phyloP scores from a whole-genome alignment of 2,797 vertebrate species.

The Pangasius sanitwongsei region DNA sequence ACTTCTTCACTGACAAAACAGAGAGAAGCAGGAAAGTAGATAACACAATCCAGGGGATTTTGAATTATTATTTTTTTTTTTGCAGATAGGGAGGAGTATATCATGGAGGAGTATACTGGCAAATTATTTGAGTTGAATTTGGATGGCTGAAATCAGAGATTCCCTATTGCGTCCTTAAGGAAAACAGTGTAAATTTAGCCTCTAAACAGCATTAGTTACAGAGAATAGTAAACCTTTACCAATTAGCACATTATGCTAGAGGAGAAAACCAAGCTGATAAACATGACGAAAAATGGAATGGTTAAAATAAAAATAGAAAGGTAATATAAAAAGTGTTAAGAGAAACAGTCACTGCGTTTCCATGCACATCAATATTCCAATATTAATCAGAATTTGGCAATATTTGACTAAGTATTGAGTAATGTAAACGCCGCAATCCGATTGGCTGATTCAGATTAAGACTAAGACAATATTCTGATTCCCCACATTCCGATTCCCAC shows the following conservation, averaged over 20 bases:
- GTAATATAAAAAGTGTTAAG: background rate
- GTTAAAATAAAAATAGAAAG: background rate
- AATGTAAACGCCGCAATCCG: no score
- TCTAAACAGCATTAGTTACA: background rate
- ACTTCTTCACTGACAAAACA: background rate
- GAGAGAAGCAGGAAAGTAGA: background rate
- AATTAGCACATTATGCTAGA: background rate
- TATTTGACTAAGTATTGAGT: no score
- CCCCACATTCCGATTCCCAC: no score
- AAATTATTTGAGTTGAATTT: background rate
- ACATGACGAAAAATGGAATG: background rate
- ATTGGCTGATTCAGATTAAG: no score
- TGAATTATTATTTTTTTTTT: background rate
- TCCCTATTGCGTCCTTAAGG: background rate
- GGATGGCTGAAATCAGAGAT: background rate
- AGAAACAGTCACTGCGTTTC: background rate
- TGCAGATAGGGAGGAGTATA: background rate
- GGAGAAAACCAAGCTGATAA: background rate
- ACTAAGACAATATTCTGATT: no score
- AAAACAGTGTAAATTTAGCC: background rate
- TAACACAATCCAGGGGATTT: background rate
- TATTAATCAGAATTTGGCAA: no score
- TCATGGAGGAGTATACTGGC: background rate
- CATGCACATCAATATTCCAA: no score
- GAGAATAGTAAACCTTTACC: background rate